Conservation (phyloP, 2,888 invertebrate species). For the Brachyopa scutellaris region DNA sequence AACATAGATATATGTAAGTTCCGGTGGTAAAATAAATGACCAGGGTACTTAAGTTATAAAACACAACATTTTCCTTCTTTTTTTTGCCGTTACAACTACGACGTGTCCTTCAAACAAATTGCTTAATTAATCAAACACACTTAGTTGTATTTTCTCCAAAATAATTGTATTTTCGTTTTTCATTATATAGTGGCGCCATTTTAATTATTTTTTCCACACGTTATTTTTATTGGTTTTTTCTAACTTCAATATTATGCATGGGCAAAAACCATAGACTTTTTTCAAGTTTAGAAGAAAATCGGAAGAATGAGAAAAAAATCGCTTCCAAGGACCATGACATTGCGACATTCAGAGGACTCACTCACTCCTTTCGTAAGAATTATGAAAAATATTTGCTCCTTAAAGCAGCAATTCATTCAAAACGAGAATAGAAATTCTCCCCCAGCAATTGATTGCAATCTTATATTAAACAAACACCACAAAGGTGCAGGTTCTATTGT, state of each 20-base stretch:
- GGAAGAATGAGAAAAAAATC: neutral
- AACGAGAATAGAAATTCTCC: slow-evolving; percentile 34
- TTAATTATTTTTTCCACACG: neutral
- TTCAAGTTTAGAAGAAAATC: neutral
- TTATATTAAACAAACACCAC: neutral
- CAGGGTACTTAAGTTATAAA: too few species aligned
- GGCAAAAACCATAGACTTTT: neutral
- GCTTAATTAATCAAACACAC: neutral
- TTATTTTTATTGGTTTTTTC: too few species aligned
- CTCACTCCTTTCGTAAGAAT: slow-evolving; percentile 4
- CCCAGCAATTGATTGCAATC: slow-evolving; percentile 38
- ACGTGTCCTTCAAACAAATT: slow-evolving; percentile 3
- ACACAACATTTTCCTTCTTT: too few species aligned
- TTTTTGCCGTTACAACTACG: too few species aligned
- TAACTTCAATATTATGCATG: too few species aligned
- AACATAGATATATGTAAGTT: too few species aligned
- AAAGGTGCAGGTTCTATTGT: slow-evolving; percentile 4
- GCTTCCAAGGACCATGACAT: slow-evolving; percentile 49
- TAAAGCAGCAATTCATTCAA: slow-evolving; percentile 4
- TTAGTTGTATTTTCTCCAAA: neutral
- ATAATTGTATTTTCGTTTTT: neutral
- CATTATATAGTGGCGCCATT: neutral
- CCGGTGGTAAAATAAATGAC: too few species aligned
- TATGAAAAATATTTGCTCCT: slow-evolving; percentile 32
- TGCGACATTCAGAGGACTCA: slow-evolving; percentile 24